Base-by-base conservation (phyloP, 2,888 invertebrate genomes). In the Phaedon cochleariae region DNA sequence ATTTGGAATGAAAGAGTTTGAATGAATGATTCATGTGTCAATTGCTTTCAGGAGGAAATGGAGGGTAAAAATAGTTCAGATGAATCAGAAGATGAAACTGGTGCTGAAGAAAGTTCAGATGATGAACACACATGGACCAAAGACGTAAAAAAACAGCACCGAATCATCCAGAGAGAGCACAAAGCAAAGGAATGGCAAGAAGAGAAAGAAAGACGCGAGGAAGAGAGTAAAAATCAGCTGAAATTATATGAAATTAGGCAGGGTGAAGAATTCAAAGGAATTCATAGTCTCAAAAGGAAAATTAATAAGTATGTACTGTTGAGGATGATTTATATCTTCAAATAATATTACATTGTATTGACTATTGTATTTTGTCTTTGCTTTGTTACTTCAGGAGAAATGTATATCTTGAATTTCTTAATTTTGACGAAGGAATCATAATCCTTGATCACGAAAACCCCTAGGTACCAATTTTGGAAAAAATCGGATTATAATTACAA, bases 121-220 rank as follows among this genome's bases (percentile, higher is more conserved):
- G 95, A 95, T 79, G 93, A 94, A 59, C 89, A 89, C 67, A 87
- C 89, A 4, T 94, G 93, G 92, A 88, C 89, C 0, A 90, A 91
- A 77, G 93, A 95, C 83, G 89, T 95, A 63, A 92, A 92, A 77
- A 90, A 90, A 77, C 90, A 92, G 77, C 90, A 93, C 78, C 87
- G 86, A 76, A 84, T 88, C n/a, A 86, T 90, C 15, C 85, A 90
- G 79, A 75, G 85, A 80, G 85, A 88, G 81, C 80, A 86, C 76
- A 77, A 84, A 80, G 58, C 83, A 76, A 78, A 79, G 74, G 77
- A 83, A 72, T 80, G 75, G 74, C 82, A 79, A 72, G 81, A 73
- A 73, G 72, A 79, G 17, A 81, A 82, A 12, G 80, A 81, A n/a
- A 61, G 58, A 52, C 77, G 80, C 51, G 77, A 78, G 15, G 80